Conservation (phyloP, 2,888 invertebrate genomes). For the Sesia bembeciformis region DNA sequence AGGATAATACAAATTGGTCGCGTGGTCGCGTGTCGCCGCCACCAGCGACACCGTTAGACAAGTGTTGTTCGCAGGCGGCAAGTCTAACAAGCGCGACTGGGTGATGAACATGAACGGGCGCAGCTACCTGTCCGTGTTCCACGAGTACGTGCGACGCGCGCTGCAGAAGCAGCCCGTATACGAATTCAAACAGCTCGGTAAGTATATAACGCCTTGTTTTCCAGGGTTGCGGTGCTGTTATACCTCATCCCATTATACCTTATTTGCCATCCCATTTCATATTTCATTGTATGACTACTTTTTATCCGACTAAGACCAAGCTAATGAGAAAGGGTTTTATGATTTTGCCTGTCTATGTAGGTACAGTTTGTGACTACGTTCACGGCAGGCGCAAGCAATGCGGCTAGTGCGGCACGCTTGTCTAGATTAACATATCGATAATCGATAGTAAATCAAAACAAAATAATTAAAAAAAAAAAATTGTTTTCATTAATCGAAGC, state of each 20-base stretch:
- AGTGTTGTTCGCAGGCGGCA: constrained; percentile 23
- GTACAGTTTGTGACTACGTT: no score
- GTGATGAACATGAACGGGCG: constrained; percentile 98
- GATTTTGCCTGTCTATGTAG: no score
- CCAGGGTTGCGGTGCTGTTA: not conserved
- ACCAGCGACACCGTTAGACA: no score
- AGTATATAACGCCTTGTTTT: constrained; percentile 11
- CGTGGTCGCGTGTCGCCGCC: not conserved
- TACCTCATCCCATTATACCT: not conserved
- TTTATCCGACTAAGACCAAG: no score
- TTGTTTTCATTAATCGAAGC: no score
- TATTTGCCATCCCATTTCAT: no score
- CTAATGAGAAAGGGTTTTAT: no score
- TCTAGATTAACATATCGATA: no score
- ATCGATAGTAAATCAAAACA: no score
- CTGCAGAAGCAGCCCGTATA: constrained; percentile 95
- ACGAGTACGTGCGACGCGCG: constrained; percentile 97
- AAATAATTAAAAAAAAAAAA: no score
- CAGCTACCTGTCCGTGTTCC: constrained; percentile 95
- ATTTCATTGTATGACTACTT: not conserved
- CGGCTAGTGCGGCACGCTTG: no score
- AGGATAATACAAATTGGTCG: not conserved
- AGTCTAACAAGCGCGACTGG: constrained; percentile 85
- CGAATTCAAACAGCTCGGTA: constrained; percentile 90
- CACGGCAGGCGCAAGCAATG: no score